These are phyloP conservation scores for Presbytis comata DNA, from an alignment of 2,797 vertebrate species.

Conservation along the genomic window DNA sequence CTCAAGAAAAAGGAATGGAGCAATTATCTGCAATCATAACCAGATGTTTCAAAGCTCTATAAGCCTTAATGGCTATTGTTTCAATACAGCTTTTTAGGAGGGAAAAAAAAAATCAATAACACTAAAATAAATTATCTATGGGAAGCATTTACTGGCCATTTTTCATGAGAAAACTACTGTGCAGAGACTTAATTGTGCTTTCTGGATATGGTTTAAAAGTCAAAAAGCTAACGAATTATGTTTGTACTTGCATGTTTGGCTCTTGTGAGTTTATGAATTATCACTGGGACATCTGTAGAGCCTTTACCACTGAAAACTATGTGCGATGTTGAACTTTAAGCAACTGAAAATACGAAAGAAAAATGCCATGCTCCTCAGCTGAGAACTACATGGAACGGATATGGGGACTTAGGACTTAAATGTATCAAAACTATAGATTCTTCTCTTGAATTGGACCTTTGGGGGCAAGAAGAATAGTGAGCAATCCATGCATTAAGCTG, in stretches of 20 bases:
- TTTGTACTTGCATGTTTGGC: constrained; percentile 53
- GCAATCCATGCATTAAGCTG: neutral
- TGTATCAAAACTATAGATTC: neutral
- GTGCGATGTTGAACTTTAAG: neutral
- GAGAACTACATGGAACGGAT: constrained; percentile 41
- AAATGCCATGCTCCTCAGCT: neutral
- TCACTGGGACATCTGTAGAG: constrained; percentile 16
- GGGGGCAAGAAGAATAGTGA: neutral
- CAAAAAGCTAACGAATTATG: constrained; percentile 50
- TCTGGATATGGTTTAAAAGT: constrained; percentile 51
- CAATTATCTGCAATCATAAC: constrained; percentile 51
- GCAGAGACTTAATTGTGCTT: constrained; percentile 43
- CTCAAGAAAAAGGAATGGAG: constrained; percentile 52
- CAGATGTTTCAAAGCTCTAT: constrained; percentile 57
- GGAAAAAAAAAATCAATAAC: constrained; percentile 42
- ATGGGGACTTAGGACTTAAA: neutral
- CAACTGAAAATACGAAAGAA: neutral
- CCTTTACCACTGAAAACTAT: neutral
- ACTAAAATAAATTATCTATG: constrained; percentile 69
- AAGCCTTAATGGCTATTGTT: constrained; percentile 65
- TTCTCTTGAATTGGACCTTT: constrained; percentile 7
- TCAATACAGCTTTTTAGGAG: constrained; percentile 52
- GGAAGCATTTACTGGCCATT: constrained; percentile 57
- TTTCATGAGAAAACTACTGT: constrained; percentile 52
- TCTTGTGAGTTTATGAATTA: constrained; percentile 30